A percentile compares a stretch with the other conserved stretches of the same genome.
Evolutionary conservation across 2,888 invertebrate genomes (phyloP).

Genomic region (Cistogaster globosa): DNA sequence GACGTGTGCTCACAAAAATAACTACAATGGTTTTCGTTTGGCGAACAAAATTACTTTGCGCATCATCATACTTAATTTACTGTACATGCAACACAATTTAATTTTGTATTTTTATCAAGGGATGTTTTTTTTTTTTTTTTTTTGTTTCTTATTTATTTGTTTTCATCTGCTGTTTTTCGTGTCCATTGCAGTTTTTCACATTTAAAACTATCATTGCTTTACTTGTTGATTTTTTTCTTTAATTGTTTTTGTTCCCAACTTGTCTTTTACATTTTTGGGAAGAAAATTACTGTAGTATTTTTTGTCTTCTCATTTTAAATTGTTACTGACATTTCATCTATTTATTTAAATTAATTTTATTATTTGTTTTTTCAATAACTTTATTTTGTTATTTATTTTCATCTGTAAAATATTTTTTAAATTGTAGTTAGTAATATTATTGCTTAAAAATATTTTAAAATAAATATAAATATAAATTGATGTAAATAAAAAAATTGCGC

Average conservation of each 20-base stretch:
- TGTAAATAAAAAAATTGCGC: conserved; percentile 5
- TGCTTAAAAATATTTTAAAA: conserved; percentile 39
- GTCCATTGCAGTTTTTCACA: conserved; percentile 41
- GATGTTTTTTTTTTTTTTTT: conserved; percentile 47
- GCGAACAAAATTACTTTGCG: conserved; percentile 11
- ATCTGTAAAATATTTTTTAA: conserved; percentile 39
- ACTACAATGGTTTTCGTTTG: not conserved
- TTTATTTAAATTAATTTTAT: conserved; percentile 36
- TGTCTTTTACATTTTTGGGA: conserved; percentile 27
- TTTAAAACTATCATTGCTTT: conserved; percentile 59
- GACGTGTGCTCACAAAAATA: not conserved
- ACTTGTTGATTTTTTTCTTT: conserved; percentile 73
- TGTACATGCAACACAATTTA: conserved; percentile 67
- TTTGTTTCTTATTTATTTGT: conserved; percentile 26
- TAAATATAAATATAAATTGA: not conserved
- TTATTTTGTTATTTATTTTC: conserved; percentile 64
- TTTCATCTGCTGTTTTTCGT: conserved; percentile 17
- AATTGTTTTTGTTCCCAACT: conserved; percentile 52
- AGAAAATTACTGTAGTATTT: conserved; percentile 60
- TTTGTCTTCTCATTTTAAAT: conserved; percentile 37
- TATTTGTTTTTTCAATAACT: conserved; percentile 43
- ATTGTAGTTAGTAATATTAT: conserved; percentile 61
- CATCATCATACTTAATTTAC: conserved; percentile 53
- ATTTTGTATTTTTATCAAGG: conserved; percentile 64
- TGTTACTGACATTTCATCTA: conserved; percentile 17